Percentiles rank a stretch among this genome's conserved stretches.
Evolutionary conservation across 1,140 invertebrate genomes (phyloP).

Genomic region (Rhopalosiphum padi): DNA sequence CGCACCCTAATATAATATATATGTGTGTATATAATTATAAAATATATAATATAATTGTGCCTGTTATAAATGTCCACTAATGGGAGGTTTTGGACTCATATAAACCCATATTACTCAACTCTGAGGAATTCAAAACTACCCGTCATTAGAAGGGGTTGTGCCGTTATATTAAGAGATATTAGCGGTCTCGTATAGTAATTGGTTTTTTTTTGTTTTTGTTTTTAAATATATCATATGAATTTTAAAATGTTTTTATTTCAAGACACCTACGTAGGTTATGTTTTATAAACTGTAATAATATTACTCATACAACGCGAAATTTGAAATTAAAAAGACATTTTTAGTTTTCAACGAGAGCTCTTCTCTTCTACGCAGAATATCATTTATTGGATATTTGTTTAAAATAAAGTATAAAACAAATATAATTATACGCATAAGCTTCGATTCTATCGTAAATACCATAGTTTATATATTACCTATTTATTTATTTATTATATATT

Average conservation of each 20-base stretch:
- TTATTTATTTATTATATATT: too few species aligned
- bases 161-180: slow-evolving; percentile 33
- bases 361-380: too few species aligned
- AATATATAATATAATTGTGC: slow-evolving; percentile 37
- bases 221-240: not conserved
- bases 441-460: too few species aligned
- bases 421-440: too few species aligned
- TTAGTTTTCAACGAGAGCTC: too few species aligned
- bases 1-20: slow-evolving; percentile 13
- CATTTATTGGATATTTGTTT: too few species aligned
- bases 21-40: not conserved
- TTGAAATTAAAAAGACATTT: too few species aligned
- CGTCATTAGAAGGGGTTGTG: slow-evolving; percentile 46
- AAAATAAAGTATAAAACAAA: too few species aligned
- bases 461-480: too few species aligned
- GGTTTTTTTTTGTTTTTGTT: slow-evolving; percentile 10
- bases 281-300: not conserved
- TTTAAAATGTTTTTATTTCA: not conserved
- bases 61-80: slow-evolving; percentile 53
- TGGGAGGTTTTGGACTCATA: slow-evolving; percentile 31
- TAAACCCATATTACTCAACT: slow-evolving; percentile 40
- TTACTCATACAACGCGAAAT: not conserved
- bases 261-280: not conserved
- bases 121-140: slow-evolving; percentile 48
- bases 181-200: not conserved